Percentiles rank a stretch among this genome's conserved stretches.
phyloP scores from a whole-genome alignment of 1,140 invertebrate species.

The Drosophila novamexicana region DNA sequence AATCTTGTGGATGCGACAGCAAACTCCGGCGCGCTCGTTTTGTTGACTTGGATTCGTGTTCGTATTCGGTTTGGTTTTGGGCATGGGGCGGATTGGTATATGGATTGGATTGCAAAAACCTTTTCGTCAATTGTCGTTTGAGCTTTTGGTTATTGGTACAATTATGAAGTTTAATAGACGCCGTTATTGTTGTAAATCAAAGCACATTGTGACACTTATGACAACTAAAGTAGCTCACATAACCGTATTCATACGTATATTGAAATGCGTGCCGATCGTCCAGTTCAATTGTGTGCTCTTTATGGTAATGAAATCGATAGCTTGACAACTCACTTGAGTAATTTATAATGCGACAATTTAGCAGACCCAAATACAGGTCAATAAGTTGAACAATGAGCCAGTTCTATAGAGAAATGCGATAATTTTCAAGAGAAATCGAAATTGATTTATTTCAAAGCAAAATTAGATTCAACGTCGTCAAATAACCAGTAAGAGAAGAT shows the following conservation, averaged over 20 bases:
- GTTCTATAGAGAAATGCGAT: neutral
- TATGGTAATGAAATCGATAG: constrained; percentile 70
- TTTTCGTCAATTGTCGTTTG: constrained; percentile 60
- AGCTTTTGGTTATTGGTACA: constrained; percentile 77
- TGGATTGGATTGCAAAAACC: constrained; percentile 63
- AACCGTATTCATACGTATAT: constrained; percentile 57
- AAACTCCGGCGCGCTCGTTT: neutral
- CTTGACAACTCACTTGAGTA: constrained; percentile 30
- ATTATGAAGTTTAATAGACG: constrained; percentile 82
- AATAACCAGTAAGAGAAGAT: no score
- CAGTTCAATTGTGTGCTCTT: constrained; percentile 38
- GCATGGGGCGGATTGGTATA: constrained; percentile 13
- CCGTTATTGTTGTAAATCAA: constrained; percentile 80
- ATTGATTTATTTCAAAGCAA: neutral
- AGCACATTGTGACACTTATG: constrained; percentile 81
- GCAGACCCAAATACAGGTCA: constrained; percentile 21
- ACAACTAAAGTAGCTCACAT: constrained; percentile 81
- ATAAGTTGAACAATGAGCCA: constrained; percentile 1
- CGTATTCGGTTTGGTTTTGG: constrained; percentile 31
- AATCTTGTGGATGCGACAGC: constrained; percentile 9
- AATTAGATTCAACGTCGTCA: no score
- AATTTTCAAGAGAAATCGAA: neutral
- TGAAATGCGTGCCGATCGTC: constrained; percentile 23
- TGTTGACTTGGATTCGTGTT: constrained; percentile 32
- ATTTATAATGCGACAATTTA: constrained; percentile 29